Conservation (phyloP, 2,888 invertebrate species). For the Ernsta delagoae region DNA sequence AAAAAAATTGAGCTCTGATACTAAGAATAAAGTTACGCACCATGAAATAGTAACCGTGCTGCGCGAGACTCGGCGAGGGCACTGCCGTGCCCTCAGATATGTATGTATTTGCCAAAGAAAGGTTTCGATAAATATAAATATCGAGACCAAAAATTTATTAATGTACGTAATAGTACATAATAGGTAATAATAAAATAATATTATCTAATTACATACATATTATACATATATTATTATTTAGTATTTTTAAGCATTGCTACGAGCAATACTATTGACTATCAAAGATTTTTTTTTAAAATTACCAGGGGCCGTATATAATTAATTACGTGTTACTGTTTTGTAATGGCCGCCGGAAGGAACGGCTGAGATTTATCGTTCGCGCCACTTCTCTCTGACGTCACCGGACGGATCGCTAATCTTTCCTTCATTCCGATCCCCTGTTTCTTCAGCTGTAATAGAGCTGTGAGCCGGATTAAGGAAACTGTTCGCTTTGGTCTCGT, state of each 20-base stretch:
- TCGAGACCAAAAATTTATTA: too few species aligned
- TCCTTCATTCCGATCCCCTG: conserved; percentile 41
- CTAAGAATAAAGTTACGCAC: too few species aligned
- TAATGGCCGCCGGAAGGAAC: conserved; percentile 45
- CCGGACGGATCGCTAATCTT: conserved; percentile 43
- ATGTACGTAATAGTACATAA: too few species aligned
- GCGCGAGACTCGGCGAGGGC: too few species aligned
- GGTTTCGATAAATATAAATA: too few species aligned
- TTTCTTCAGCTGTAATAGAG: conserved; percentile 40
- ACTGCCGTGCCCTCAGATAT: too few species aligned
- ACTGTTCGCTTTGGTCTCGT: conserved; percentile 35
- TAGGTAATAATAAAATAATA: too few species aligned
- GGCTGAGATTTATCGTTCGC: conserved; percentile 76
- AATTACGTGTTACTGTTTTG: conserved; percentile 24
- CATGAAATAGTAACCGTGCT: too few species aligned
- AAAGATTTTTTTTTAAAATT: not conserved
- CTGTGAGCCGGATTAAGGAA: conserved; percentile 39
- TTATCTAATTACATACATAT: too few species aligned
- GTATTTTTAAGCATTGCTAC: too few species aligned
- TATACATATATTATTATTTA: not conserved
- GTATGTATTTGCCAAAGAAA: too few species aligned
- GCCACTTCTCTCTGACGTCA: conserved; percentile 62
- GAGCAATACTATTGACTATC: not conserved
- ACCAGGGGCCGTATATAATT: not conserved
- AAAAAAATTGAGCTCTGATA: too few species aligned